Percentiles rank a stretch among this genome's conserved stretches.
Evolutionary conservation across 2,113 vertebrate species (phyloP).

Genomic region (Tachysurus fulvidraco): DNA sequence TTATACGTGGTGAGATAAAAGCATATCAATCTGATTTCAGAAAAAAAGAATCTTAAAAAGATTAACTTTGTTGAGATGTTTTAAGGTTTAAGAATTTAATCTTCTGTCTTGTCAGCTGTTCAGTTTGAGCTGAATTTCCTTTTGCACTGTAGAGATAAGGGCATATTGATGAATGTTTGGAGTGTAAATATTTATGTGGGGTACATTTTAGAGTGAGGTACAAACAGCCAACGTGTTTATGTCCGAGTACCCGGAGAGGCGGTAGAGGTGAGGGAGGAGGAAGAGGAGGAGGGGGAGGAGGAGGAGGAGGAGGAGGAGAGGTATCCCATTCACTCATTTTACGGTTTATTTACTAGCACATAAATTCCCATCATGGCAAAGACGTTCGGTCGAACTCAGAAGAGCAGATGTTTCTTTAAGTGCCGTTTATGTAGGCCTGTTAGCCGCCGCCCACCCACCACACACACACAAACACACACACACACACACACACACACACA

Average conservation of each 20-base stretch:
- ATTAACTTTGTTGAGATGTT: too few relatives aligned
- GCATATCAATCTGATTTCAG: neutral
- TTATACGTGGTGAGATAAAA: neutral
- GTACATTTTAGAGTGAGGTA: slow-evolving; percentile 65
- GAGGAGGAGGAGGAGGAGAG: slow-evolving; percentile 7
- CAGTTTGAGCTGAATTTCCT: slow-evolving; percentile 59
- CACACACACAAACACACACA: neutral
- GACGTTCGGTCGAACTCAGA: slow-evolving; percentile 65
- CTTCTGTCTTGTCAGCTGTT: slow-evolving; percentile 40
- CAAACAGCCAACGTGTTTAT: slow-evolving; percentile 54
- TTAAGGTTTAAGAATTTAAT: neutral
- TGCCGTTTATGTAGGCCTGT: slow-evolving; percentile 60
- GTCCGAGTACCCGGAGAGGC: neutral
- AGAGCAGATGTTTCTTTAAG: slow-evolving; percentile 73
- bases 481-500: slow-evolving; percentile 3
- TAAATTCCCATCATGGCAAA: slow-evolving; percentile 69
- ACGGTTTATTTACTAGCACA: slow-evolving; percentile 63
- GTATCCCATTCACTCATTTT: slow-evolving; percentile 39
- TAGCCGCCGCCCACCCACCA: slow-evolving; percentile 53
- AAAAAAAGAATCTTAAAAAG: neutral
- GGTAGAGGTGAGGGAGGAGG: neutral
- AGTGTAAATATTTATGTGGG: slow-evolving; percentile 71
- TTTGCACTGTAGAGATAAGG: slow-evolving; percentile 59
- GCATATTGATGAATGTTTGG: slow-evolving; percentile 67
- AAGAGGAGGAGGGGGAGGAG: neutral